A percentile compares a stretch with the other conserved stretches of the same genome.
phyloP scores from a whole-genome alignment of 2,797 vertebrate species.

The Notamacropus eugenii region DNA sequence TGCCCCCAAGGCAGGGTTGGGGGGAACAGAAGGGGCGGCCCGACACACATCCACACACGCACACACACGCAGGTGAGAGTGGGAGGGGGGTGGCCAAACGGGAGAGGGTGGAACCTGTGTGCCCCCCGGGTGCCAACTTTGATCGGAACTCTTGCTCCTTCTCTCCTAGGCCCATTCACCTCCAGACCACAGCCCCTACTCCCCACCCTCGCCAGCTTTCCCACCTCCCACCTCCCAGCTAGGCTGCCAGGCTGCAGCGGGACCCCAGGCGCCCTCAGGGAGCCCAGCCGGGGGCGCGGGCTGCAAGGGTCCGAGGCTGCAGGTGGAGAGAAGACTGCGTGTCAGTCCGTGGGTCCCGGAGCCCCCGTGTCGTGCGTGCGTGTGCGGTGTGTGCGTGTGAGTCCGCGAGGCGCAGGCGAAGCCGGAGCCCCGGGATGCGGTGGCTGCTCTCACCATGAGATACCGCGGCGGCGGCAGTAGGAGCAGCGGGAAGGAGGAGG shows the following conservation, averaged over 20 bases:
- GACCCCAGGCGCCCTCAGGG: slow-evolving; percentile 53
- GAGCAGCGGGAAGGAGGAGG: slow-evolving; percentile 4
- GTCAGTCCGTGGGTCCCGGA: not conserved
- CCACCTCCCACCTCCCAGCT: not conserved
- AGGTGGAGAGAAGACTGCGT: not conserved
- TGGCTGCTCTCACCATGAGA: slow-evolving; percentile 79
- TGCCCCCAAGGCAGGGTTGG: not conserved
- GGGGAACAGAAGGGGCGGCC: not conserved
- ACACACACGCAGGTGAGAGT: not conserved
- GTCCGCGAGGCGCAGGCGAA: not conserved
- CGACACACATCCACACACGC: not conserved
- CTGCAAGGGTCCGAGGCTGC: not conserved
- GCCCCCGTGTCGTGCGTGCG: not conserved
- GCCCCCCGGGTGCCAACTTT: slow-evolving; percentile 72
- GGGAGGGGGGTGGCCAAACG: not conserved
- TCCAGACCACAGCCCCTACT: slow-evolving; percentile 62
- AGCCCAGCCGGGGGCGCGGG: not conserved
- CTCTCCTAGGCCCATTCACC: slow-evolving; percentile 42
- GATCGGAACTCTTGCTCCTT: slow-evolving; percentile 58
- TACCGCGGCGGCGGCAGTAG: slow-evolving; percentile 60
- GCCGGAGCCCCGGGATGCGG: slow-evolving; percentile 72
- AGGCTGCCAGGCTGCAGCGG: not conserved
- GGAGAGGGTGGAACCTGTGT: slow-evolving; percentile 62
- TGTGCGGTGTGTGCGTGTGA: not conserved
- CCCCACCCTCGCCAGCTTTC: not conserved